Evolutionary conservation across 2,113 vertebrate genomes (phyloP).

Genomic region (Nyctereutes procyonoides): DNA sequence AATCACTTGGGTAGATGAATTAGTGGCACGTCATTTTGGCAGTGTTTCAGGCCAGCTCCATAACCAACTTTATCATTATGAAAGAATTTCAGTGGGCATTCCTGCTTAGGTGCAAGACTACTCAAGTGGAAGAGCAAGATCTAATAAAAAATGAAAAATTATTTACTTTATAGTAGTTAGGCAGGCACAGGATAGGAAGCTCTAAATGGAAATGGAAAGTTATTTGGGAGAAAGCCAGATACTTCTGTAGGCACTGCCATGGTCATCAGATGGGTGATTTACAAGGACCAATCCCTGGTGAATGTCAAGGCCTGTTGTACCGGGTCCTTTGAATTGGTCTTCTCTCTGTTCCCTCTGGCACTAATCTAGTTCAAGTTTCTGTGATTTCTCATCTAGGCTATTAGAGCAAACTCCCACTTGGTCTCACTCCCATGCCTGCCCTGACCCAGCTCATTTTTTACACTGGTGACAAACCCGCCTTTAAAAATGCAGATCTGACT

Average conservation of each 20-base stretch:
- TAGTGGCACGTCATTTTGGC: rapidly evolving
- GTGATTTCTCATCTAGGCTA: background rate
- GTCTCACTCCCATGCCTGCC: background rate
- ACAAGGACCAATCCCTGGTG: background rate
- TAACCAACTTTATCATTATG: background rate
- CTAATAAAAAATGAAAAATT: background rate
- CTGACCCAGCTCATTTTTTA: background rate
- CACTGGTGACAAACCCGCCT: background rate
- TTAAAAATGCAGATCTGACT: background rate
- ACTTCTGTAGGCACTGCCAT: background rate
- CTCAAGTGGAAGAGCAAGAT: background rate
- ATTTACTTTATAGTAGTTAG: background rate
- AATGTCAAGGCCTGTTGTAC: background rate
- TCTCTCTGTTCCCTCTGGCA: background rate
- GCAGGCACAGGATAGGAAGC: background rate
- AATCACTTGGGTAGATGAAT: background rate
- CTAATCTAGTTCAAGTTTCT: background rate
- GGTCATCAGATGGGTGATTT: background rate
- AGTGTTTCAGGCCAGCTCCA: background rate
- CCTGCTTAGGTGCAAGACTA: background rate
- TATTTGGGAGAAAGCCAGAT: background rate
- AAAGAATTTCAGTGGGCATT: background rate
- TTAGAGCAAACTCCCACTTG: background rate
- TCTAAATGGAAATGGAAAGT: background rate
- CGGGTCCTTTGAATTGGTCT: background rate